Percentiles rank a stretch among this genome's conserved stretches.
Conservation (phyloP, 2,888 invertebrate species). For the Pristionchus maxplancki region DNA sequence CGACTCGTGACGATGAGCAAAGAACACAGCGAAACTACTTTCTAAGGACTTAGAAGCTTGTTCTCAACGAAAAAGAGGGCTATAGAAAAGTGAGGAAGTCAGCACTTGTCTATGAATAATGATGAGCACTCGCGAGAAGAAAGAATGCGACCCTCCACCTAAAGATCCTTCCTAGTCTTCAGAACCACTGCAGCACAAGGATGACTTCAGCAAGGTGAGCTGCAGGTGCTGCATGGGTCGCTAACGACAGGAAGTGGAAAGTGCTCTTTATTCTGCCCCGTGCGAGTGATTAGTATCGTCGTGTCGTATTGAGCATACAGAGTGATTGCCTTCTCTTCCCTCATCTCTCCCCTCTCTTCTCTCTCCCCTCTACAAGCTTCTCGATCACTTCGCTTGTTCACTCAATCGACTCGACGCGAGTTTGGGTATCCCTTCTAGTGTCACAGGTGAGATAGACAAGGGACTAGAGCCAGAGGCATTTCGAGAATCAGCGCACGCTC, state of each 20-base stretch:
- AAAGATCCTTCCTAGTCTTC: neutral
- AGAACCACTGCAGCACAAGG: neutral
- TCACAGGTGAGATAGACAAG: neutral
- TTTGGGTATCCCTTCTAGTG: neutral
- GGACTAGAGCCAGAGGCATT: neutral
- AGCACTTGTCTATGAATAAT: slow-evolving; percentile 27
- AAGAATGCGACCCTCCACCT: neutral
- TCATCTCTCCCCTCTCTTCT: neutral
- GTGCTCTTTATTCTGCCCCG: neutral
- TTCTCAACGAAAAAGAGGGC: neutral
- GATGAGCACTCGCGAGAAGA: neutral
- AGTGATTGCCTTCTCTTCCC: neutral
- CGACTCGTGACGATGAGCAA: neutral
- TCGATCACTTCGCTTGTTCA: slow-evolving; percentile 15
- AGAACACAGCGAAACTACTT: neutral
- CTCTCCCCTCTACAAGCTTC: neutral
- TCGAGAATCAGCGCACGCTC: neutral
- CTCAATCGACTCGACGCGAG: neutral
- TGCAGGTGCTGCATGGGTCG: neutral
- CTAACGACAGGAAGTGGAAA: neutral
- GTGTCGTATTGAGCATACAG: neutral
- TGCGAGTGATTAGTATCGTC: neutral
- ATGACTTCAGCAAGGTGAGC: neutral
- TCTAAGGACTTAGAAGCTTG: neutral
- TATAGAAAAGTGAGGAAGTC: neutral